Conservation (phyloP, 2,797 vertebrate species). For the Urocyon cinereoargenteus region DNA sequence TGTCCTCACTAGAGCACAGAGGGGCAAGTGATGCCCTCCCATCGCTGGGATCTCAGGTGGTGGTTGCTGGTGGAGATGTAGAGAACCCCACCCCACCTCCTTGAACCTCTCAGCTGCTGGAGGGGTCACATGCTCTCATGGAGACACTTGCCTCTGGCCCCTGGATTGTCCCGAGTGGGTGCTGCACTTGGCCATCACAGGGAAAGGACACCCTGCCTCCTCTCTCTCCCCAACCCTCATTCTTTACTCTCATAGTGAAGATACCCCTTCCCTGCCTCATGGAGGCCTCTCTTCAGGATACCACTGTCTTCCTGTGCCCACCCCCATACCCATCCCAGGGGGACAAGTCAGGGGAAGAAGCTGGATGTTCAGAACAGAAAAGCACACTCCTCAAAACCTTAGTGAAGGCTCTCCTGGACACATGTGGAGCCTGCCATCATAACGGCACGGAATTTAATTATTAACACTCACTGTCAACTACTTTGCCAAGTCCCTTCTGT, state of each 20-base stretch:
- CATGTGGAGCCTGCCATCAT: not conserved
- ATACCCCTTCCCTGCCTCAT: not conserved
- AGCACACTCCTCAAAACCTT: not conserved
- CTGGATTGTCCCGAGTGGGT: not conserved
- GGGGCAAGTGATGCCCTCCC: not conserved
- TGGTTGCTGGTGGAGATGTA: not conserved
- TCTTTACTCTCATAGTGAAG: not conserved
- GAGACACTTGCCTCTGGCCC: not conserved
- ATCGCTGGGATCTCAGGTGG: not conserved
- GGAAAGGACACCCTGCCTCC: too few species aligned
- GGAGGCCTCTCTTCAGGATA: not conserved
- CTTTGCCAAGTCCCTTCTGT: not conserved
- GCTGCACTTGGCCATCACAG: not conserved
- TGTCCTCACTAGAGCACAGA: not conserved
- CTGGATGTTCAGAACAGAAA: not conserved
- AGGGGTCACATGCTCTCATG: not conserved
- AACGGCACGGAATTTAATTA: too few species aligned
- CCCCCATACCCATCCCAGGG: too few species aligned
- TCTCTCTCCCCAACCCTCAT: fast-evolving
- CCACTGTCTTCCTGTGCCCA: not conserved
- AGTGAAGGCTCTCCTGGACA: not conserved
- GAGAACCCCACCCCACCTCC: not conserved
- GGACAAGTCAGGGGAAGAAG: not conserved
- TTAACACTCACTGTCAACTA: not conserved
- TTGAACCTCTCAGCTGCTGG: not conserved